Percentiles rank a stretch among this genome's conserved stretches.
Evolutionary conservation across 1,140 invertebrate species (phyloP).

Genomic region (Cherax quadricarinatus): DNA sequence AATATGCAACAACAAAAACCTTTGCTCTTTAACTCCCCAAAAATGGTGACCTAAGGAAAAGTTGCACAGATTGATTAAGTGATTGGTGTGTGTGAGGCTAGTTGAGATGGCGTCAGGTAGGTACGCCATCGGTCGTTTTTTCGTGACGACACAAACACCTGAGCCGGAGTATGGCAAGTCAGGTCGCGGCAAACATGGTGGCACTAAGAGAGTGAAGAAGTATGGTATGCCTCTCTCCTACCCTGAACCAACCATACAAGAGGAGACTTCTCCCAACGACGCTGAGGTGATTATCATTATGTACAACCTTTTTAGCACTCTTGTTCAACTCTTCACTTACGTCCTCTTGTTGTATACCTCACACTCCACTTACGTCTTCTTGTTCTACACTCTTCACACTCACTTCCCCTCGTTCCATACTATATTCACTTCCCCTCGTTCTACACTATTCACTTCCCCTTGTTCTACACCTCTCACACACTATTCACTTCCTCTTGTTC

Average conservation of each 20-base stretch:
- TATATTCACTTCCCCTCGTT: too few species aligned
- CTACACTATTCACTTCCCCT: too few species aligned
- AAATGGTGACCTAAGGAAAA: conserved; percentile 3
- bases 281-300: conserved; percentile 57
- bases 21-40: background rate
- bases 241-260: conserved; percentile 72
- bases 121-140: conserved; percentile 68
- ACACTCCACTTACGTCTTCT: background rate
- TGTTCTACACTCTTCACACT: too few species aligned
- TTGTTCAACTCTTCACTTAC: background rate
- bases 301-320: background rate
- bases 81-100: background rate
- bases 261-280: conserved; percentile 70
- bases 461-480: too few species aligned
- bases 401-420: too few species aligned
- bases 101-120: conserved; percentile 41
- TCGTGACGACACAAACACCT: conserved; percentile 53
- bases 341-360: too few species aligned
- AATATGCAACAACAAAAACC: background rate
- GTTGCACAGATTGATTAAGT: background rate
- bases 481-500: too few species aligned
- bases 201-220: conserved; percentile 59
- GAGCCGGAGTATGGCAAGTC: conserved; percentile 37
- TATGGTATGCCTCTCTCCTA: conserved; percentile 71
- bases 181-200: conserved; percentile 42